Evolutionary conservation across 92 coral and sea anemone species (phyloP).

Genomic region (Plumapathes pennacea): DNA sequence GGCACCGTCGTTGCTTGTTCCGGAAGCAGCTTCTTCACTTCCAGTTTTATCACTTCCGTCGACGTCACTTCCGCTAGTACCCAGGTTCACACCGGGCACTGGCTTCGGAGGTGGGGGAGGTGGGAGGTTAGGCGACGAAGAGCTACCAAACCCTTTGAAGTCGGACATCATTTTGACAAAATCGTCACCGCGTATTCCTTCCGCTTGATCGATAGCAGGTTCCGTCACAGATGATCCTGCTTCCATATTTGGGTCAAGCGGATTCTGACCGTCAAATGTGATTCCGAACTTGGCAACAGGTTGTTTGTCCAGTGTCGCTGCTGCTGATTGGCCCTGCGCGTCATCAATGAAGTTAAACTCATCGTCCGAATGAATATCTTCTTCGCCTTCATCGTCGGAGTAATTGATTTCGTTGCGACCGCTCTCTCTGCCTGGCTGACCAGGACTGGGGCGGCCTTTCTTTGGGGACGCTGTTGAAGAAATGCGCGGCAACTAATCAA

Average conservation of each 20-base stretch:
- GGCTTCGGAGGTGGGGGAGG: conserved; percentile 65
- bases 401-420: too few species aligned
- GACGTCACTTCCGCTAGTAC: conserved; percentile 10
- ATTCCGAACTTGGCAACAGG: conserved; percentile 19
- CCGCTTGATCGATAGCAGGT: conserved; percentile 34
- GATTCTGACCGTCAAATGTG: conserved; percentile 12
- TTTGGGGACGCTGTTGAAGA: too few species aligned
- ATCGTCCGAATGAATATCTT: conserved; percentile 86
- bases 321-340: conserved; percentile 16
- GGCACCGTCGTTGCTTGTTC: background rate
- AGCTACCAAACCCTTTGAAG: conserved; percentile 75
- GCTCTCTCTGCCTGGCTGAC: too few species aligned
- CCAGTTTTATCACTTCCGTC: conserved; percentile 3
- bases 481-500: too few species aligned
- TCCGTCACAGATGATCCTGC: conserved; percentile 25
- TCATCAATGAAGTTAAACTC: conserved; percentile 92
- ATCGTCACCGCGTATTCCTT: conserved; percentile 64
- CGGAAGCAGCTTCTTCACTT: background rate
- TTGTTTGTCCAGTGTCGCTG: conserved; percentile 1
- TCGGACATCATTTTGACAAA: conserved; percentile 87
- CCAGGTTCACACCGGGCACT: too few species aligned
- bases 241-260: background rate
- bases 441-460: too few species aligned
- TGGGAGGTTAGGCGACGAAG: conserved; percentile 16
- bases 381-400: too few species aligned